Base-by-base conservation (phyloP, 2,113 vertebrate genomes). In the Verasper variegatus region DNA sequence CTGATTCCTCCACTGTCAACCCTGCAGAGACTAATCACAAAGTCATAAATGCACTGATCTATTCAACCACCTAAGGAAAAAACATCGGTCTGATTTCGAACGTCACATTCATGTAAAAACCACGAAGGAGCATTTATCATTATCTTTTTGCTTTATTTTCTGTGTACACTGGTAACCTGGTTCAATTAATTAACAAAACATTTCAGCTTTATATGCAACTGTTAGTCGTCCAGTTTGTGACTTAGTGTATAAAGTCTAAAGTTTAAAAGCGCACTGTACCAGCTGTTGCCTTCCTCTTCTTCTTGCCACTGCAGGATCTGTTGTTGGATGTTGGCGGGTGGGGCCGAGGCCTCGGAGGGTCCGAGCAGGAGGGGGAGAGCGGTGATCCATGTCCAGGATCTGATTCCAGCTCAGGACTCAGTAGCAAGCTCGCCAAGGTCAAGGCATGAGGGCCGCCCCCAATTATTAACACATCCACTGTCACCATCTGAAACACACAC, bases 371-470 rank as follows among this genome's bases (percentile, higher is more conserved):
- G 0, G 59, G 14, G 49, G 56, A 64, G 27, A 40, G 49, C 2
- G 10, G 37, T 2, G 18, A 23, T 23, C 76, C 59, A 47, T 37
- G 49, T 42, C 49, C 47, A 15, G 58, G 31, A 26, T 84, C 45
- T 31, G 89, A 59, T 8, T 70, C 47, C 21, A 67, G 40, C 37
- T 68, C 49, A 23, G 64, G 49, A 68, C n/a, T 62, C 61, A 74
- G 87, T 7, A 95, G 81, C 77, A 94, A 82, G 45, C 88, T 94
- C 26, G 93, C 91, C 63, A 95, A 80, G 61, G 91, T 95, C 86
- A 95, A 65, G 47, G 94, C 94, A 71, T 95, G 94, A 73, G 93
- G 95, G 10, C 94, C 95, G 2, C 86, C 85, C 21, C 94, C 95
- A 27, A 95, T 83, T 71, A 95, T 92, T 61, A 95, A 82, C 58